Evolutionary conservation across 1,140 invertebrate species (phyloP).

Genomic region (Caenorhabditis brenneri): DNA sequence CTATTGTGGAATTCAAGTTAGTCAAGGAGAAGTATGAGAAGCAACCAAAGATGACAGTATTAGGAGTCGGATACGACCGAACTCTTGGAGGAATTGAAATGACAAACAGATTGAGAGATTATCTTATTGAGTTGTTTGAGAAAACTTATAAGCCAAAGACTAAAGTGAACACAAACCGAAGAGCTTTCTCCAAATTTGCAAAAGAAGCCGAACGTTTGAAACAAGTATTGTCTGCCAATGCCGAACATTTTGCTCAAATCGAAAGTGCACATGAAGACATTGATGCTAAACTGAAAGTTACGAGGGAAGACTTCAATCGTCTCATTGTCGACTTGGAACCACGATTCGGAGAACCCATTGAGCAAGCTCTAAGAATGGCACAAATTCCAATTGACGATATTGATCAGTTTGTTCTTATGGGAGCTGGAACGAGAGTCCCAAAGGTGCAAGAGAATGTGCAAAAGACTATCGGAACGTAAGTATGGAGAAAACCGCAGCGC

Average conservation of each 20-base stretch:
- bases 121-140: conserved; percentile 87
- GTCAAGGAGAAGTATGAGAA: conserved; percentile 73
- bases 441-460: conserved; percentile 84
- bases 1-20: conserved; percentile 85
- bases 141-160: conserved; percentile 75
- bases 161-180: conserved; percentile 56
- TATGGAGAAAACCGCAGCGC: not conserved
- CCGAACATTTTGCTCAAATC: conserved; percentile 75
- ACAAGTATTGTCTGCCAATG: conserved; percentile 74
- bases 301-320: conserved; percentile 83
- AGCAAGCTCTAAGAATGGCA: conserved; percentile 78
- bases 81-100: conserved; percentile 92
- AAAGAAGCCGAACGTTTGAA: conserved; percentile 95
- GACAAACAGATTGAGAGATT: conserved; percentile 84
- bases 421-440: conserved; percentile 89
- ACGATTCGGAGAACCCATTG: conserved; percentile 81
- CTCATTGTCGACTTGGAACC: conserved; percentile 84
- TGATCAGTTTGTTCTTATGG: conserved; percentile 85
- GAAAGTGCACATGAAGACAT: conserved; percentile 92
- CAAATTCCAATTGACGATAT: conserved; percentile 63
- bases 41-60: conserved; percentile 84
- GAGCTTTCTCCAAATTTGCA: conserved; percentile 89
- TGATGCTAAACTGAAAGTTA: conserved; percentile 85
- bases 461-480: conserved; percentile 17
- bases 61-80: conserved; percentile 87